Conservation (phyloP, 2,888 invertebrate genomes). For the Allacma fusca region DNA sequence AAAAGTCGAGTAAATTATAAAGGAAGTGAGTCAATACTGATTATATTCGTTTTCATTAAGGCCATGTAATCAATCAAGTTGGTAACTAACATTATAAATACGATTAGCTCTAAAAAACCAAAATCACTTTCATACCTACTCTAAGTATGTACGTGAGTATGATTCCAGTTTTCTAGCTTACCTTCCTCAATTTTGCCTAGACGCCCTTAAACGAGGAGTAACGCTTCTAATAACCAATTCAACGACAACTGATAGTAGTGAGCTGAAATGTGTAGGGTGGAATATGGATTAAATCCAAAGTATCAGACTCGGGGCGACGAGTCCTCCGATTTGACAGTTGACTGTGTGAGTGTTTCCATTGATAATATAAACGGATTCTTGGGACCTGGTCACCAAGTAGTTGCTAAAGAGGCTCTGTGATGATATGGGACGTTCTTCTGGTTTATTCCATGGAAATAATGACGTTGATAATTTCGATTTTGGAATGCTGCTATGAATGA, state of each 20-base stretch:
- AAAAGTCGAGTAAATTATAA: constrained; percentile 22
- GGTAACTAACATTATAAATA: constrained; percentile 15
- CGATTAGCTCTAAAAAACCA: background rate
- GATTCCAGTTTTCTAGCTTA: background rate
- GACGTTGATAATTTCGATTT: constrained; percentile 19
- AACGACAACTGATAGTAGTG: constrained; percentile 9
- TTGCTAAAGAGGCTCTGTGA: constrained; percentile 76
- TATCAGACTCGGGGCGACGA: constrained; percentile 62
- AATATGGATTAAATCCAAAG: constrained; percentile 43
- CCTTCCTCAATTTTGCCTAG: background rate
- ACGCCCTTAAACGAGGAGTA: background rate
- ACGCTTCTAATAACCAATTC: background rate
- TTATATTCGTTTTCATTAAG: constrained; percentile 28
- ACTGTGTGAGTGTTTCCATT: constrained; percentile 76
- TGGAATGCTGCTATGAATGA: constrained; percentile 61
- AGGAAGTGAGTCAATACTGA: constrained; percentile 32
- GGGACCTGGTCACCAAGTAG: constrained; percentile 77
- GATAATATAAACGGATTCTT: constrained; percentile 75
- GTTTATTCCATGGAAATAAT: constrained; percentile 69
- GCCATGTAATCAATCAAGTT: constrained; percentile 33
- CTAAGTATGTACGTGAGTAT: background rate
- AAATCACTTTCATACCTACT: background rate
- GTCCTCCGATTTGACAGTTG: constrained; percentile 77
- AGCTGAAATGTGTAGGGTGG: constrained; percentile 1
- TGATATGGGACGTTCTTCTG: constrained; percentile 71